Evolutionary conservation across 64 coral and sea anemone genomes (phyloP).

Genomic region (Acropora tenuis): DNA sequence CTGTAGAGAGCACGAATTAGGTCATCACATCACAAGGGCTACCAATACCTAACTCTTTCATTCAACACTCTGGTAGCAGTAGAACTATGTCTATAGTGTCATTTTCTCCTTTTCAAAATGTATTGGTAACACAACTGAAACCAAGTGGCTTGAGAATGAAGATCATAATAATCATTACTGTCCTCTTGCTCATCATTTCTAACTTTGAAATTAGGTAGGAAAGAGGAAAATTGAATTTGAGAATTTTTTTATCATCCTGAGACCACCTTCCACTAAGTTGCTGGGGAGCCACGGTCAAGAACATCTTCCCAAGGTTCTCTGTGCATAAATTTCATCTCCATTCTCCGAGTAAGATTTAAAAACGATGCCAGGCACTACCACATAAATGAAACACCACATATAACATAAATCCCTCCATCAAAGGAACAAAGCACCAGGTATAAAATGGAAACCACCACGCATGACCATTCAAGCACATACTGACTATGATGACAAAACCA

Average conservation of each 20-base stretch:
- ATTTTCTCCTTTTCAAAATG: conserved; percentile 60
- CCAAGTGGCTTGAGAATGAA: conserved; percentile 47
- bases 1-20: conserved; percentile 53
- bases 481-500: background rate
- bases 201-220: background rate
- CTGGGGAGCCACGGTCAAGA: no score
- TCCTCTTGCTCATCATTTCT: background rate
- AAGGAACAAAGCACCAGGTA: no score
- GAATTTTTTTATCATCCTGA: background rate
- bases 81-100: conserved; percentile 62
- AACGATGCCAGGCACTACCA: no score
- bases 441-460: no score
- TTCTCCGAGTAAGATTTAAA: no score
- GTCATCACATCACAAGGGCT: conserved; percentile 57
- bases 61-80: conserved; percentile 17
- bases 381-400: no score
- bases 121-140: conserved; percentile 31
- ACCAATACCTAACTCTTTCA: conserved; percentile 39
- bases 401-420: no score
- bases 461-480: background rate
- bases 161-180: background rate
- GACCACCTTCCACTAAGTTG: no score
- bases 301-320: no score
- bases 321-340: no score
- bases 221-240: background rate